A percentile compares a stretch with the other conserved stretches of the same genome.
Evolutionary conservation across 2,888 invertebrate species (phyloP).

Genomic region (Aplocera efformata): DNA sequence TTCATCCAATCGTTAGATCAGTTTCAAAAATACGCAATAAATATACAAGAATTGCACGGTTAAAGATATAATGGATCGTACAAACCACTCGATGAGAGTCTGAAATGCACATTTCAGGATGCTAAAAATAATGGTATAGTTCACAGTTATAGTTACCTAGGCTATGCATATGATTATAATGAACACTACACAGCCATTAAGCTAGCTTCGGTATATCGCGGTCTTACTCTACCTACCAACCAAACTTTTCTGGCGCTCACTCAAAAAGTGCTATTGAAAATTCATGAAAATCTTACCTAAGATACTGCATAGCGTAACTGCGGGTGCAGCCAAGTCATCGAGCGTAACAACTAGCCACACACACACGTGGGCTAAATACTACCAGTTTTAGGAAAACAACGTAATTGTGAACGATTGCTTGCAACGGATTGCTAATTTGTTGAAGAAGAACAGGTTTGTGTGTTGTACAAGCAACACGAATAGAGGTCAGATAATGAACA

Average conservation of each 20-base stretch:
- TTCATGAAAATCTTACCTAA: constrained; percentile 12
- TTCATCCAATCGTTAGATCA: too few relatives aligned
- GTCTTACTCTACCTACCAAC: not conserved
- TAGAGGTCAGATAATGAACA: not conserved
- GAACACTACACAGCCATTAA: too few relatives aligned
- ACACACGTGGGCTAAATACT: constrained; percentile 15
- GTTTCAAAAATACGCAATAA: too few relatives aligned
- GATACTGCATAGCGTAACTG: constrained; percentile 17
- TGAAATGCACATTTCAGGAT: too few relatives aligned
- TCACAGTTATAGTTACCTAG: too few relatives aligned
- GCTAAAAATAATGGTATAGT: too few relatives aligned
- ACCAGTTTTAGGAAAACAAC: constrained; percentile 17
- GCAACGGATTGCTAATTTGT: constrained; percentile 15
- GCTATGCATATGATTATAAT: too few relatives aligned
- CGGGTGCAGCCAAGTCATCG: constrained; percentile 1
- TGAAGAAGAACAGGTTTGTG: constrained; percentile 9
- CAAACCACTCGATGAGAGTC: too few relatives aligned
- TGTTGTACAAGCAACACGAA: constrained; percentile 6
- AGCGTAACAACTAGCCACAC: too few relatives aligned
- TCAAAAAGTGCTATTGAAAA: constrained; percentile 14
- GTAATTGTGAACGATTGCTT: constrained; percentile 16
- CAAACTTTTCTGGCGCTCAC: constrained; percentile 7
- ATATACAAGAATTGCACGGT: too few relatives aligned
- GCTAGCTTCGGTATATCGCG: too few relatives aligned
- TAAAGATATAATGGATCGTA: too few relatives aligned